Conservation (phyloP, 2,113 vertebrate species). For the Platichthys flesus region DNA sequence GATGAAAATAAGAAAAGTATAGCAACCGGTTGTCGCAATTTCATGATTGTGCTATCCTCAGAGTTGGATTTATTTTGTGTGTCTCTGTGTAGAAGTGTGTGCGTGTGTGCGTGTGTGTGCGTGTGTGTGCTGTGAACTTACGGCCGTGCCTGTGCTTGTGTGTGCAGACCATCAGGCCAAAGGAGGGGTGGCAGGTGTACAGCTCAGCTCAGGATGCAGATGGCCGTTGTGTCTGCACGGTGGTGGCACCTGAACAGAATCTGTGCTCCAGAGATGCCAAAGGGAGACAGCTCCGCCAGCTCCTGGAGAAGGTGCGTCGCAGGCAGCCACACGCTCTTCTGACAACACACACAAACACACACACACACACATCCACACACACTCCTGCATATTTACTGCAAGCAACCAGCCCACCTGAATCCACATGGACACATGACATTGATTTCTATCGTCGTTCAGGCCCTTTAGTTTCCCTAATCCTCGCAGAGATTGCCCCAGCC, state of each 20-base stretch:
- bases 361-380: conserved; percentile 18
- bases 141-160: not conserved
- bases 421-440: conserved; percentile 30
- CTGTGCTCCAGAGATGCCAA: conserved; percentile 98
- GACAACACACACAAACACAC: conserved; percentile 14
- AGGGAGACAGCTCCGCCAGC: conserved; percentile 93
- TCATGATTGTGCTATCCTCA: conserved; percentile 19
- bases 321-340: conserved; percentile 8
- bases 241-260: conserved; percentile 97
- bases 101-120: not conserved
- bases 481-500: conserved; percentile 49
- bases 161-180: conserved; percentile 92
- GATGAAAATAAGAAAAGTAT: conserved; percentile 9
- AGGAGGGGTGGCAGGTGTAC: conserved; percentile 99
- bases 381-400: conserved; percentile 5
- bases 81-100: conserved; percentile 15
- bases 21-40: conserved; percentile 17
- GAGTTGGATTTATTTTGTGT: conserved; percentile 1
- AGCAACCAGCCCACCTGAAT: conserved; percentile 31
- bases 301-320: conserved; percentile 92
- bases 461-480: conserved; percentile 53
- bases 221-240: conserved; percentile 96
- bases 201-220: conserved; percentile 98
- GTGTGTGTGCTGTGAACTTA: conserved; percentile 14
- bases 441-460: conserved; percentile 44